Base-by-base conservation (phyloP, 2,888 invertebrate species). In the Nudaria mundana region DNA sequence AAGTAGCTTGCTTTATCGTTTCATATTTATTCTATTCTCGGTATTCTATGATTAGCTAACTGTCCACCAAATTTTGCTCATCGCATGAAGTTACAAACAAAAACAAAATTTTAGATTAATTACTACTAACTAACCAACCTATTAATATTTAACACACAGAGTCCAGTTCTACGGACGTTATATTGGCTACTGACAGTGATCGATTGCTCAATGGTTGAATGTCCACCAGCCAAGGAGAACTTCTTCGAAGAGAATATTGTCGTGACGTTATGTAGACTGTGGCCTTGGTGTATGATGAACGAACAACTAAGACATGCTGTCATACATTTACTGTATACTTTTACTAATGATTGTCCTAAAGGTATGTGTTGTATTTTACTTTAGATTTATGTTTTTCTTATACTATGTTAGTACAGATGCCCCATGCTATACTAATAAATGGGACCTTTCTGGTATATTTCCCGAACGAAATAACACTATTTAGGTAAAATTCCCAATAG, bases 211-310 rank as follows among this genome's bases (percentile, higher is more conserved):
- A 90, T 93, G 89, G 65, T 89, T 30, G 87, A 90, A 10, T 90
- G 90, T 59, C 53, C 58, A 1, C 42, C 75, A 0, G 91, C 91
- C 0, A 94, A 94, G 64, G 85, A 85, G 12, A 74, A 76, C 20
- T 89, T 91, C 16, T 90, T 91, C 0, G 82, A 89, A 14, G 76
- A 87, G 24, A 90, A 90, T 36, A 66, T 93, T 16, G 88, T 92
- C 0, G 89, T 91, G 46, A 83, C 91, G 0, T 64, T 93, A 7
- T 91, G 91, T 61, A 91, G 92, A 52, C 75, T 93, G 54, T 94
- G 94, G 93, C 82, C 90, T 2, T 93, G 93, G 93, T 91, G 91
- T 57, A 89, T 89, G 64, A 81, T 91, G 56, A 91, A 91, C 14
- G 91, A 91, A 33, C 76, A 72, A 31, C 71, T 91, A 25, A 63